Conservation (phyloP, 2,113 vertebrate genomes). For the Gallinago undulata region DNA sequence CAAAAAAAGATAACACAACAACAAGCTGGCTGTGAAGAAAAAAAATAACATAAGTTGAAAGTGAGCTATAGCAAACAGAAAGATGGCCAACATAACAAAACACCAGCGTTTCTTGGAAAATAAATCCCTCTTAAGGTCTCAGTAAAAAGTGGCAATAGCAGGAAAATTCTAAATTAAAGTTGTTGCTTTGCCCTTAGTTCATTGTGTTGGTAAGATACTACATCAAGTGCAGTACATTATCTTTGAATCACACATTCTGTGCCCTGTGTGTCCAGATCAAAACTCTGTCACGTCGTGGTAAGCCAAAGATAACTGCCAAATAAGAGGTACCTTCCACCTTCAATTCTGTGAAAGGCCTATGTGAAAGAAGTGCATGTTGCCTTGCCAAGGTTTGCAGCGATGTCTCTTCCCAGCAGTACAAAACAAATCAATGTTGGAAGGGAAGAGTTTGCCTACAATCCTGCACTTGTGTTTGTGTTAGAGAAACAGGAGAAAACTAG, state of each 20-base stretch:
- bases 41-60: not conserved
- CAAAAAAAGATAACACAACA: not conserved
- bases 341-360: not conserved
- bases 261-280: not conserved
- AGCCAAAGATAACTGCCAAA: not conserved
- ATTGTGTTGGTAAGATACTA: not conserved
- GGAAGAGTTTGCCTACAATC: not conserved
- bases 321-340: not conserved
- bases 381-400: not conserved
- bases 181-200: constrained; percentile 5
- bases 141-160: not conserved
- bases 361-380: not conserved
- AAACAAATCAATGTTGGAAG: not conserved
- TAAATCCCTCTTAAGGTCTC: not conserved
- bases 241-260: not conserved
- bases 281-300: not conserved
- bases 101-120: not conserved
- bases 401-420: not conserved
- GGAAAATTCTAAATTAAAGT: constrained; percentile 35
- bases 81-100: not conserved
- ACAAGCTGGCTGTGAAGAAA: not conserved
- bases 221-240: not conserved
- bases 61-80: not conserved
- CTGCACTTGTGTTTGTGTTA: not conserved
- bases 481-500: not conserved